Percentiles rank a stretch among this genome's conserved stretches.
Evolutionary conservation across 2,113 vertebrate genomes (phyloP).

Genomic region (Xiphias gladius): DNA sequence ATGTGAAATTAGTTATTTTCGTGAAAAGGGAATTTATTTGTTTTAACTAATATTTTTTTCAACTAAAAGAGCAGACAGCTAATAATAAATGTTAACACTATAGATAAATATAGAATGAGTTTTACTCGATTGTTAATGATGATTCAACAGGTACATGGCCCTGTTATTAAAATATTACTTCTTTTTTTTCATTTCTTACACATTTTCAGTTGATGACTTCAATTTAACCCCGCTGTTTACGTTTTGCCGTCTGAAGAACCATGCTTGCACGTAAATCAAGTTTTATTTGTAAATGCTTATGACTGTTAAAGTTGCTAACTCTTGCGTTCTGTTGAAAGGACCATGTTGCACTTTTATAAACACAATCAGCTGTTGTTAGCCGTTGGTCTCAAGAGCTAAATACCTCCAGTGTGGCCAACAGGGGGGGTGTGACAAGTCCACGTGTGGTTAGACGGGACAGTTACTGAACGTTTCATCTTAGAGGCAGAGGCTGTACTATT

Average conservation of each 20-base stretch:
- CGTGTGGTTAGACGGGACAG: neutral
- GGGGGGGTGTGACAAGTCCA: neutral
- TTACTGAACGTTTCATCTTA: neutral
- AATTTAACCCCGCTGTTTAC: no score
- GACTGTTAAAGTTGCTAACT: neutral
- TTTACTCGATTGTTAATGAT: no score
- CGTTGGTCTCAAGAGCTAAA: neutral
- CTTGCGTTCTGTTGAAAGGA: conserved; percentile 8
- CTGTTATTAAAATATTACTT: neutral
- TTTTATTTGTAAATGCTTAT: conserved; percentile 4
- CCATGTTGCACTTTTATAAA: neutral
- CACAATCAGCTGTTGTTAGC: conserved; percentile 40
- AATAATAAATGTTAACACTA: no score
- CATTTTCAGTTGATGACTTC: no score
- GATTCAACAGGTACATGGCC: no score
- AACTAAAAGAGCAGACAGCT: no score
- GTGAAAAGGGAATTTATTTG: no score
- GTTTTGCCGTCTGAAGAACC: neutral
- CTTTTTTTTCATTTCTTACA: neutral
- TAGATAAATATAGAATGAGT: no score
- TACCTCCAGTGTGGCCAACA: conserved; percentile 17
- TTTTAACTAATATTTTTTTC: no score
- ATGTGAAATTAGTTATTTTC: no score
- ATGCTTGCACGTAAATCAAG: neutral
- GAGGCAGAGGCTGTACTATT: neutral